Evolutionary conservation across 1,140 invertebrate species (phyloP).

Genomic region (Belonocnema kinseyi): DNA sequence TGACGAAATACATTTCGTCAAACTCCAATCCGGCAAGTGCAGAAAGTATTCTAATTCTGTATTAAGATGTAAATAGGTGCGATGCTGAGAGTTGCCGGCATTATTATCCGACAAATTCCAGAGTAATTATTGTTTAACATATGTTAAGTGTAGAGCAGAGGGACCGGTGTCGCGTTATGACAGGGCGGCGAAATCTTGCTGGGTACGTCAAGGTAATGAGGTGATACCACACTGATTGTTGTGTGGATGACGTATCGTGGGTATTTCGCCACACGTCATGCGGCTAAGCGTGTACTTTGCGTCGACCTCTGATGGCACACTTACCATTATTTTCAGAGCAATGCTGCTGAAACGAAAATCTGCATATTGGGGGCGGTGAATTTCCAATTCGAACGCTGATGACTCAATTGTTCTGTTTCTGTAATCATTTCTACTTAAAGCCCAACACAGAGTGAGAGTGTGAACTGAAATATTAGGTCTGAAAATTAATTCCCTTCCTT

Average conservation of each 20-base stretch:
- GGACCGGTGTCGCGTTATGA: slow-evolving; percentile 60
- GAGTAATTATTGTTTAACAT: slow-evolving; percentile 62
- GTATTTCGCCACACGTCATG: too few relatives aligned
- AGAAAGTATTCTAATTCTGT: not conserved
- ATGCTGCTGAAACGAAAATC: not conserved
- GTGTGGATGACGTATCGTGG: not conserved
- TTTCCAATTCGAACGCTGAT: too few relatives aligned
- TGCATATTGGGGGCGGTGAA: too few relatives aligned
- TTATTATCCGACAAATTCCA: slow-evolving; percentile 58
- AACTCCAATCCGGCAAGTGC: too few relatives aligned
- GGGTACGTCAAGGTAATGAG: slow-evolving; percentile 66
- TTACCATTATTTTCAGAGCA: not conserved
- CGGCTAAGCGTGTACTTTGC: too few relatives aligned
- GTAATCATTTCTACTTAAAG: too few relatives aligned
- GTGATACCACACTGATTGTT: slow-evolving; percentile 51
- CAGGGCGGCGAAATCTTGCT: slow-evolving; percentile 62
- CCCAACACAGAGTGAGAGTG: too few relatives aligned
- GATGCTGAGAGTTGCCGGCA: slow-evolving; percentile 34
- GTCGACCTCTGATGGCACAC: too few relatives aligned
- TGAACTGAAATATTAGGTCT: too few relatives aligned
- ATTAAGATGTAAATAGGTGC: slow-evolving; percentile 55
- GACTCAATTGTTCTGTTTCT: too few relatives aligned
- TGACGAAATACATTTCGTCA: too few relatives aligned
- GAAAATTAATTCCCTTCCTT: too few relatives aligned
- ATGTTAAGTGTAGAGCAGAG: slow-evolving; percentile 61